Conservation (phyloP, 2,888 invertebrate species). For the Mythimna lalbum region DNA sequence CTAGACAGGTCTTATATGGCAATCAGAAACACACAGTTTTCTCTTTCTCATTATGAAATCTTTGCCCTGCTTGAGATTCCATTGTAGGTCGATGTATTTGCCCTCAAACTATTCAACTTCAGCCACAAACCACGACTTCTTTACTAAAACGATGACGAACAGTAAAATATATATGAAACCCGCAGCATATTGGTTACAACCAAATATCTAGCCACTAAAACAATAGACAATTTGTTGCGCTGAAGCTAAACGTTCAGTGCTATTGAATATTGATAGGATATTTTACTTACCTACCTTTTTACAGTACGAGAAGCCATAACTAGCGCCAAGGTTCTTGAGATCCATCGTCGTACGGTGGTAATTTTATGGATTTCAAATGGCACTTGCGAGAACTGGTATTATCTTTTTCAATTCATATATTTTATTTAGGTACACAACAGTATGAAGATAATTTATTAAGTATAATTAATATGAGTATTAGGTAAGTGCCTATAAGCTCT, state of each 20-base stretch:
- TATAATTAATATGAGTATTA: too few relatives aligned
- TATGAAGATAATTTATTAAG: too few relatives aligned
- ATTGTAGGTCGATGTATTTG: conserved; percentile 61
- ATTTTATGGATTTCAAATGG: not conserved
- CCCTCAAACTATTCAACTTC: conserved; percentile 70
- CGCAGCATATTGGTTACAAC: conserved; percentile 71
- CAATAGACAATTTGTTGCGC: conserved; percentile 76
- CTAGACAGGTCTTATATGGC: conserved; percentile 4
- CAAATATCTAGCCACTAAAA: conserved; percentile 70
- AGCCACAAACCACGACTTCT: conserved; percentile 77
- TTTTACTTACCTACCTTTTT: conserved; percentile 14
- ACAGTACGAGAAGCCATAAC: not conserved
- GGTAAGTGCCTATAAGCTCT: too few relatives aligned
- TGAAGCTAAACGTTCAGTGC: conserved; percentile 41
- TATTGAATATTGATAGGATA: conserved; percentile 56
- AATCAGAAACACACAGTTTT: conserved; percentile 69
- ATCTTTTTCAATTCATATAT: not conserved
- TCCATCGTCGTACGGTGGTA: not conserved
- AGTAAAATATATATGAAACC: conserved; percentile 79
- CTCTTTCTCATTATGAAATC: conserved; percentile 72
- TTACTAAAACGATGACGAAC: conserved; percentile 71
- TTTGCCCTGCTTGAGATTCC: conserved; percentile 56
- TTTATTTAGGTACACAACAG: too few relatives aligned
- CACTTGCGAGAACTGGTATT: not conserved
- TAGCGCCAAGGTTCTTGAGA: not conserved